phyloP scores from a whole-genome alignment of 2,113 vertebrate species.

The Columbina picui region DNA sequence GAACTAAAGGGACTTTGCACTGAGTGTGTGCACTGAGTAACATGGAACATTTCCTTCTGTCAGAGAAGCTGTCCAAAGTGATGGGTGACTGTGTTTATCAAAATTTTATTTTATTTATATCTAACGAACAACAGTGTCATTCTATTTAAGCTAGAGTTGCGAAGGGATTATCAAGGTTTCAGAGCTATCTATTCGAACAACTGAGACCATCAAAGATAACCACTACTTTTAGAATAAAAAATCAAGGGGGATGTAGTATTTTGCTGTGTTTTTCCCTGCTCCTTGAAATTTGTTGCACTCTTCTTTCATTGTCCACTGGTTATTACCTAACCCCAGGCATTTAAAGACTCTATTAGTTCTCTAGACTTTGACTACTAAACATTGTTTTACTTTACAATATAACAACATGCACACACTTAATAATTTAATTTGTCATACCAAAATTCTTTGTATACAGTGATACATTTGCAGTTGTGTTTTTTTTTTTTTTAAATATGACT shows the following conservation, averaged over 20 bases:
- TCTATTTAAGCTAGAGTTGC: background rate
- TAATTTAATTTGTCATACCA: background rate
- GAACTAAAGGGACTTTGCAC: background rate
- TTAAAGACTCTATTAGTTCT: background rate
- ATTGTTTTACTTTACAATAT: background rate
- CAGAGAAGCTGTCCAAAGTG: background rate
- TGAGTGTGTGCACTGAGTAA: background rate
- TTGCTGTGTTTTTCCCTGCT: background rate
- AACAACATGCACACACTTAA: fast-evolving
- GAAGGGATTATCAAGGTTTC: background rate
- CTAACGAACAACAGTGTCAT: background rate
- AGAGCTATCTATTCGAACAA: background rate
- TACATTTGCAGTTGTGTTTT: background rate
- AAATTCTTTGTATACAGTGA: background rate
- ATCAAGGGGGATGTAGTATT: background rate
- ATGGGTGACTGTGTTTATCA: background rate
- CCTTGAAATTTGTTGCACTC: background rate
- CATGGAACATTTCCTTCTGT: background rate
- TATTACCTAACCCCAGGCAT: background rate
- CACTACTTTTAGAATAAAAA: background rate
- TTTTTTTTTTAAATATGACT: background rate
- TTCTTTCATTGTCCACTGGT: background rate
- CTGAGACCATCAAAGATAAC: background rate
- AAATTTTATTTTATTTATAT: background rate
- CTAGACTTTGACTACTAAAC: background rate